Percentiles rank a stretch among this genome's conserved stretches.
phyloP scores from a whole-genome alignment of 2,888 invertebrate species.

The Horisme vitalbata region DNA sequence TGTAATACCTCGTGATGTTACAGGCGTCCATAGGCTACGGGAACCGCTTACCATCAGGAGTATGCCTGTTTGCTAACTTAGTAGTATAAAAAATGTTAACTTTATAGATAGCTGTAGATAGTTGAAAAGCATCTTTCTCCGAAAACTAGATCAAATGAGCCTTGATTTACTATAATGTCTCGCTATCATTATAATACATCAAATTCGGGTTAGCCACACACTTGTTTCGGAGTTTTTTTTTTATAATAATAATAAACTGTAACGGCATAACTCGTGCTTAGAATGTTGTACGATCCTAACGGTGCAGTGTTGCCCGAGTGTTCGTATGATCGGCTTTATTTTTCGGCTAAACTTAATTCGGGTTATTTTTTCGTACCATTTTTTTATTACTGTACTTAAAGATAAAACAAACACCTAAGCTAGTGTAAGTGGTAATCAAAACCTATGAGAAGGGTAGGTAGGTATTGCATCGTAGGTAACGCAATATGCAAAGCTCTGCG shows the following conservation, averaged over 20 bases:
- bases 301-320: conserved; percentile 11
- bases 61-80: no score
- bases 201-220: conserved; percentile 25
- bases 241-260: conserved; percentile 23
- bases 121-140: not conserved
- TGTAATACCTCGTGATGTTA: no score
- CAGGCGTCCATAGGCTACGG: no score
- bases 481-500: no score
- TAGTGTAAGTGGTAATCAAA: no score
- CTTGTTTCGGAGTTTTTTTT: conserved; percentile 19
- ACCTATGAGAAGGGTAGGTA: no score
- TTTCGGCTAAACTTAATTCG: conserved; percentile 10
- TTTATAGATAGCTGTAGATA: not conserved
- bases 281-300: conserved; percentile 21
- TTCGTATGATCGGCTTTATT: not conserved
- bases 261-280: conserved; percentile 30
- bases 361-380: no score
- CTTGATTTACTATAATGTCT: conserved; percentile 10
- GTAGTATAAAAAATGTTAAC: no score
- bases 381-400: no score
- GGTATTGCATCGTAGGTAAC: no score
- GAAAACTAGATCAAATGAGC: conserved; percentile 12
- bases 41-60: no score
- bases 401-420: no score
- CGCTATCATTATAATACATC: conserved; percentile 18